These are phyloP conservation scores for Proales similis DNA, from an alignment of 1,140 invertebrate species.

Conservation along the genomic window DNA sequence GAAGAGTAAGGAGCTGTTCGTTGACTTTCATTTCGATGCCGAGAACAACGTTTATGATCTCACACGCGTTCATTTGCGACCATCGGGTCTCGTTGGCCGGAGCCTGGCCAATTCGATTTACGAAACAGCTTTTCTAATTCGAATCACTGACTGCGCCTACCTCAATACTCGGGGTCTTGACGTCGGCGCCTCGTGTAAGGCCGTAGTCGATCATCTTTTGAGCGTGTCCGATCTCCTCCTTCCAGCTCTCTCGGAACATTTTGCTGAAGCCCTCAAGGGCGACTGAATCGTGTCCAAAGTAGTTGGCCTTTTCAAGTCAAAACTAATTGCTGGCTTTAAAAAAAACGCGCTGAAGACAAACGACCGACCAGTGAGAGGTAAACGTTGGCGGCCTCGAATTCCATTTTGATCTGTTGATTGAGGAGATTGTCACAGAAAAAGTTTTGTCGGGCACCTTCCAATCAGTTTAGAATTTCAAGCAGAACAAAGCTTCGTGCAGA, in stretches of 20 bases:
- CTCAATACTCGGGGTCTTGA: conserved; percentile 1
- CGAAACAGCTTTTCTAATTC: neutral
- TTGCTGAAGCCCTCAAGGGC: conserved; percentile 18
- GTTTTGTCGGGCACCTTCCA: conserved; percentile 25
- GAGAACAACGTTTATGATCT: conserved; percentile 15
- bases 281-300: conserved; percentile 11
- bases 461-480: too few relatives aligned
- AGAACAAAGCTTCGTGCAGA: too few relatives aligned
- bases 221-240: conserved; percentile 32
- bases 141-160: neutral
- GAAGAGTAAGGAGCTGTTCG: neutral
- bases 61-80: conserved; percentile 9
- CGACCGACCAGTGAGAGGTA: conserved; percentile 15
- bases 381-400: conserved; percentile 15
- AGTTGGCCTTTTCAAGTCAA: neutral
- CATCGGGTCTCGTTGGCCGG: conserved; percentile 11
- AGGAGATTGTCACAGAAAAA: conserved; percentile 14
- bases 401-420: conserved; percentile 13
- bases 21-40: conserved; percentile 23
- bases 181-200: conserved; percentile 3
- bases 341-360: too few relatives aligned
- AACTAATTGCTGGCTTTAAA: neutral
- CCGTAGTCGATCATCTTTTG: conserved; percentile 36
- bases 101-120: neutral
- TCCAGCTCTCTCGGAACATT: conserved; percentile 15